Conservation (phyloP, 2,113 vertebrate species). For the Passerina amoena region DNA sequence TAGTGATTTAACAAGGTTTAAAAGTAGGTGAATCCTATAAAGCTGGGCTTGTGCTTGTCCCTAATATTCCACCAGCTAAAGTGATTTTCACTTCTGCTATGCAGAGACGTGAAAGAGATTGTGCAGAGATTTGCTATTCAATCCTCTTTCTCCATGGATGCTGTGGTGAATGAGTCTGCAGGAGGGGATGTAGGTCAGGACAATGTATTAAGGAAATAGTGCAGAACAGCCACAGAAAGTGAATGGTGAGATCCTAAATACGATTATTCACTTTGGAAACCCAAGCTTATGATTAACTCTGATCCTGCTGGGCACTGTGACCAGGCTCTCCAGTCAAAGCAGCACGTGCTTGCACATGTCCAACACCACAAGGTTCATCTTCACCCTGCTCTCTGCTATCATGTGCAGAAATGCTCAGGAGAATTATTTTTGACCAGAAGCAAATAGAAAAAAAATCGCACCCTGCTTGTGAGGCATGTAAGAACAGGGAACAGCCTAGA, state of each 20-base stretch:
- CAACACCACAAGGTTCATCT: neutral
- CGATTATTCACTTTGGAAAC: conserved; percentile 63
- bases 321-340: neutral
- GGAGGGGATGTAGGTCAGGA: conserved; percentile 58
- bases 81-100: conserved; percentile 23
- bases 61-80: conserved; percentile 34
- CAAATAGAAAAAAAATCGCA: neutral
- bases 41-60: neutral
- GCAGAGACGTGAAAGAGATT: conserved; percentile 18
- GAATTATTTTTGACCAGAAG: neutral
- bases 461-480: neutral
- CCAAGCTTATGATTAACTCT: conserved; percentile 42
- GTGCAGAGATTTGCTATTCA: conserved; percentile 56
- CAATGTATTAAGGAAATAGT: conserved; percentile 50
- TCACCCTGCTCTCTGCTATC: neutral
- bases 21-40: conserved; percentile 44
- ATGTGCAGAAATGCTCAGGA: neutral
- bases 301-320: neutral
- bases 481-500: neutral
- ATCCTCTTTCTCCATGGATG: conserved; percentile 1
- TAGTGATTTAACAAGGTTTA: conserved; percentile 40
- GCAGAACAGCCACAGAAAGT: conserved; percentile 38
- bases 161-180: conserved; percentile 19
- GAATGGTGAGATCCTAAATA: conserved; percentile 46
- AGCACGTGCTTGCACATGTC: neutral